Conservation (phyloP, 2,888 invertebrate species). For the Melanargia galathea region DNA sequence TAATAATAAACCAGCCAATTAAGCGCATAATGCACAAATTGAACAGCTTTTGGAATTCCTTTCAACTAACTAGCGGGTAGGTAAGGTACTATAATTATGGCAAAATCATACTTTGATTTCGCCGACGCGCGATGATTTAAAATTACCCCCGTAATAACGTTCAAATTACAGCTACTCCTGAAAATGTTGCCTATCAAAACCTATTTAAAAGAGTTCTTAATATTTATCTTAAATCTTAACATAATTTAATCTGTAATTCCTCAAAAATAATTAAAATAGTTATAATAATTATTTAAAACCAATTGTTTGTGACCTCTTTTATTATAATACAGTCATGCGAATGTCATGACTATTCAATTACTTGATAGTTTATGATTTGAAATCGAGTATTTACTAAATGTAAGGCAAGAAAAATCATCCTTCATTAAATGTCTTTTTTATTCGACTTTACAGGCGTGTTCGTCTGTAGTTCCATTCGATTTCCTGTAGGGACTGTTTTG, state of each 20-base stretch:
- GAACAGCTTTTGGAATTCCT: slow-evolving; percentile 25
- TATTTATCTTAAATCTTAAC: too few relatives aligned
- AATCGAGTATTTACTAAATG: not conserved
- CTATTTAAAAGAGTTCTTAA: too few relatives aligned
- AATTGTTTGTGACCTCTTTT: too few relatives aligned
- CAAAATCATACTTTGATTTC: not conserved
- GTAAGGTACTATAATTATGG: too few relatives aligned
- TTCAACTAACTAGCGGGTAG: slow-evolving; percentile 12
- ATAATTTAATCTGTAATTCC: too few relatives aligned
- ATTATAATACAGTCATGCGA: slow-evolving; percentile 2
- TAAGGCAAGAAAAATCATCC: not conserved
- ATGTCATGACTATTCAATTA: slow-evolving; percentile 1
- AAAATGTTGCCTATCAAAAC: too few relatives aligned
- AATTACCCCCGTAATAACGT: not conserved
- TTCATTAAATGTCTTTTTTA: slow-evolving; percentile 1
- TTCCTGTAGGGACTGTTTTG: slow-evolving; percentile 58
- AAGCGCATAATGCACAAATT: slow-evolving; percentile 30
- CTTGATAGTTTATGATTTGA: not conserved
- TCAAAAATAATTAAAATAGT: too few relatives aligned
- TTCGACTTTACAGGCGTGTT: slow-evolving; percentile 16
- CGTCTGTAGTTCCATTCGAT: slow-evolving; percentile 53
- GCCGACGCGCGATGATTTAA: not conserved
- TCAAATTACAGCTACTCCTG: not conserved
- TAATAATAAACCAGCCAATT: slow-evolving; percentile 29
- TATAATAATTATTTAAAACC: too few relatives aligned